Base-by-base conservation (phyloP, 2,797 vertebrate species). In the Galagoides demidoff region DNA sequence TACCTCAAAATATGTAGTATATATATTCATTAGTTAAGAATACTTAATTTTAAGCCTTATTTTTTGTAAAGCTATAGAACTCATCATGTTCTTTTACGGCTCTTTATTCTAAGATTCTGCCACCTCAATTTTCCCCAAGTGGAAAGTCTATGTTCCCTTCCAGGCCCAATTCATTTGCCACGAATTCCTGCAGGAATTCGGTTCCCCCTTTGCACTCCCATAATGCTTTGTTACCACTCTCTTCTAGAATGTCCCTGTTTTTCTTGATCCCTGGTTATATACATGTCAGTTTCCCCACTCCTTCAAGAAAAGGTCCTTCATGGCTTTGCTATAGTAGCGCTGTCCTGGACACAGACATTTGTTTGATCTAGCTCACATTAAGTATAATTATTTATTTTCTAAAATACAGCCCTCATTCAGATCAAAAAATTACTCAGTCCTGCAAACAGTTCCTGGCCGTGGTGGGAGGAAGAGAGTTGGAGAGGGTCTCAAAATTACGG, bases 11-110 rank as follows among this genome's bases (percentile, higher is more conserved):
- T 92, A 77, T 34, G 22, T 49, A 23, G 20, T 7, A 43, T 3
- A 29, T 57, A 37, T 59, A 12, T 85, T 29, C 22, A n/a, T 86
- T 29, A 16, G 79, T 94, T 93, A 63, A 29, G 39, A 93, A 88
- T 64, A 81, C 91, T 49, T 71, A 81, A 73, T 81, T 94, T 89
- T 71, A 73, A 96, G 55, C 19, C 25, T 74, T 25, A n/a, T 92
- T 76, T 23, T 27, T 29, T 68, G 7, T 31, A 96, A 70, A 74
- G 12, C 63, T 77, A 31, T 64, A 76, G 91, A 95, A 85, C 7
- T 55, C 23, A 64, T 61, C 45, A 37, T 29, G 31, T 78, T 22
- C 22, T 77, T 59, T 73, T 55, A 25, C 68, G 22, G 0, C 20
- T 78, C 16, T 81, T 82, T 73, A 71, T 31, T 49, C 22, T 52